Evolutionary conservation across 1,140 invertebrate species (phyloP), one percentile per base, ranked within the genome.

Genomic region (Notospermus geniculatus): DNA sequence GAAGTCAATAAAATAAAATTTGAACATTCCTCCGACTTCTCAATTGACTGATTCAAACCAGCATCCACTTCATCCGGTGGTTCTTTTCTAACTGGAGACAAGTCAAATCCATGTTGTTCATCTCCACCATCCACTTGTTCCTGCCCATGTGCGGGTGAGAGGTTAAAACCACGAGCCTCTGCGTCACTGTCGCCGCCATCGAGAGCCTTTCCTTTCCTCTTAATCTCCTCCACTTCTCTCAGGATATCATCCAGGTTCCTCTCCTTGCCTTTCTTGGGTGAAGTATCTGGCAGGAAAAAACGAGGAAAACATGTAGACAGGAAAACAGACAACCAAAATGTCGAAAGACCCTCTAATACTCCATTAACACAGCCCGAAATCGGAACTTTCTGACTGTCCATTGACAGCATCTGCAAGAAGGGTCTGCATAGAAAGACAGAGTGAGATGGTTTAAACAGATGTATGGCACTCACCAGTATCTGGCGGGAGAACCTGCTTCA

Each of bases 201-300:
- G 22, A 62, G 53, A 23, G 59, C 46, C 54, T 28, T 63, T n/a
- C 45, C 56, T 50, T 61, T 66, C 15, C 60, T 67, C 25, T 71
- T 54, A 22, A 72, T 64, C 32, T 71, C 66, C 30, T 74, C 72
- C 63, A 74, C 65, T 57, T 77, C 73, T 57, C 67, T 62, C 9
- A 77, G 54, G 15, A 77, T 70, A 23, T 77, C 73, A 27, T 71
- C 68, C 19, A 77, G 66, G 39, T 66, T 72, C 41, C 73, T 64
- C n/a, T 30, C 5, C 27, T 25, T 55, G 4, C 25, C n/a, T 9
- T 22, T 22, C 25, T 50, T 50, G 25, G 25, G 32, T 7, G 32
- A 4, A 9, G 9, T 50, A 50, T 27, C 46, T 50, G 9, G n/a
- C 4, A 50, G n/a, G 46, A 50, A 9, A 22, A 22, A 27, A n/a